Percentiles rank a stretch among this genome's conserved stretches.
phyloP scores from a whole-genome alignment of 2,113 vertebrate genomes.

The Neolamprologus falcicula region DNA sequence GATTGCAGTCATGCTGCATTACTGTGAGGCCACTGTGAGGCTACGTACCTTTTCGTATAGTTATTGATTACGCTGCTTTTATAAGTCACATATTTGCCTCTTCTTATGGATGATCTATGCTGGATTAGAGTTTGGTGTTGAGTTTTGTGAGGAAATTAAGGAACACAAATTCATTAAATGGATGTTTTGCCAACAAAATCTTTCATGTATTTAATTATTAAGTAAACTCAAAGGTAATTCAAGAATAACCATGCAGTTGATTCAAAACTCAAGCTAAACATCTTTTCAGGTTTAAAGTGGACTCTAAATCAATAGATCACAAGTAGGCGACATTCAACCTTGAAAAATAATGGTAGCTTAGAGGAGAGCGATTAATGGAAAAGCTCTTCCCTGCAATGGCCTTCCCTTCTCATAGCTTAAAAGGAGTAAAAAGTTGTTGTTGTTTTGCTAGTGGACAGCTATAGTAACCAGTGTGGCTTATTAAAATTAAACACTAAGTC shows the following conservation, averaged over 20 bases:
- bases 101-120: neutral
- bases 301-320: constrained; percentile 35
- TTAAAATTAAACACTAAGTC: neutral
- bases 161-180: neutral
- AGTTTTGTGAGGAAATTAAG: neutral
- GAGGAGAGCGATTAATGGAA: constrained; percentile 17
- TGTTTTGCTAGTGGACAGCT: constrained; percentile 11
- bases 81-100: neutral
- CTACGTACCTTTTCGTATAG: neutral
- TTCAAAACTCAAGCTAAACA: neutral
- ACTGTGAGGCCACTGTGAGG: neutral
- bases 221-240: neutral
- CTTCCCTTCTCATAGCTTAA: neutral
- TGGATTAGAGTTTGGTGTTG: neutral
- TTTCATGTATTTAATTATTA: neutral
- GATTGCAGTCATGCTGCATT: neutral
- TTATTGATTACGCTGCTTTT: neutral
- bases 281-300: neutral
- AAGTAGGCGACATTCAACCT: constrained; percentile 4
- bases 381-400: constrained; percentile 17
- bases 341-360: neutral
- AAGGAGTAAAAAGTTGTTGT: constrained; percentile 26
- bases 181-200: neutral
- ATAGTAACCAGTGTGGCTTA: constrained; percentile 1
- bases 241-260: neutral